These are phyloP conservation scores for Pectinophora gossypiella DNA, from an alignment of 1,140 invertebrate species.

Conservation along the genomic window DNA sequence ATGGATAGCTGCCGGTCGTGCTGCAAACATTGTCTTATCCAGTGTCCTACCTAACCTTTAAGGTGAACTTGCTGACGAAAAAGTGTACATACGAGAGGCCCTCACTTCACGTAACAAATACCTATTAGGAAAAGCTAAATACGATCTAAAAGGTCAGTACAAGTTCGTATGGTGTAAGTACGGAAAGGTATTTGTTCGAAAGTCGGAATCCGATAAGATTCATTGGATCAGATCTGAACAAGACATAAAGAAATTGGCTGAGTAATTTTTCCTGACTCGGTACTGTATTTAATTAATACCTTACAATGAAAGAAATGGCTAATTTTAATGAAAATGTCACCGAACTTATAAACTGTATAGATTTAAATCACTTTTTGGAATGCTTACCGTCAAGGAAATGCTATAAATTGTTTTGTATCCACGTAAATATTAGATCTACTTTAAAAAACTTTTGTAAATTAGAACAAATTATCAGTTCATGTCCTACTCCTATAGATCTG, in stretches of 20 bases:
- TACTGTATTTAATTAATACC: background rate
- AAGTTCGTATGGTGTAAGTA: conserved; percentile 1
- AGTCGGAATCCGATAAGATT: background rate
- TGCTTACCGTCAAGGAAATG: background rate
- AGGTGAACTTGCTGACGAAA: too few species aligned
- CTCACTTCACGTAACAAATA: background rate
- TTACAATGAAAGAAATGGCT: background rate
- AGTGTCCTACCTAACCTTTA: too few species aligned
- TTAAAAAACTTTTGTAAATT: background rate
- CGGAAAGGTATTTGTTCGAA: background rate
- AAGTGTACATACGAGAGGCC: background rate
- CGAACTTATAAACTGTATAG: background rate
- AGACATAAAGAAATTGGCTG: background rate
- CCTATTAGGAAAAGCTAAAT: background rate
- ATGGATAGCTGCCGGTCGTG: too few species aligned
- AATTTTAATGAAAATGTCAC: background rate
- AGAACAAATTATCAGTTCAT: background rate
- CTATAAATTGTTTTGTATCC: background rate
- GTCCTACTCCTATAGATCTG: background rate
- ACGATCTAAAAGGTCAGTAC: background rate
- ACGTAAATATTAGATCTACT: background rate
- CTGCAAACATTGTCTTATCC: too few species aligned
- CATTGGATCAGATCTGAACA: background rate
- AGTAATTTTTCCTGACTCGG: background rate
- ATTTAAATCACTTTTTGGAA: background rate